phyloP scores from a whole-genome alignment of 2,888 invertebrate species.

The Gibbula magus region DNA sequence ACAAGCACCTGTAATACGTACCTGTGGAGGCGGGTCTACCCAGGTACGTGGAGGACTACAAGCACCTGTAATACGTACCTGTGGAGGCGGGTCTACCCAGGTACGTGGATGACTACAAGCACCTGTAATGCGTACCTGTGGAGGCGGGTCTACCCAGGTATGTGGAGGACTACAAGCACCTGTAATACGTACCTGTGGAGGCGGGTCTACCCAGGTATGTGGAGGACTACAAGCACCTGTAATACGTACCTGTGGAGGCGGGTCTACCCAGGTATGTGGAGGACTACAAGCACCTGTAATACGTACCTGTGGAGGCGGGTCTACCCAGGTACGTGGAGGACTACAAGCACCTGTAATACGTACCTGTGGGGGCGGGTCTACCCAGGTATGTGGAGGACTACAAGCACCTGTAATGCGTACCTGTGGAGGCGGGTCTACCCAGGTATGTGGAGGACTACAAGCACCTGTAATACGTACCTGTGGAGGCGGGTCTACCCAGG shows the following conservation, averaged over 20 bases:
- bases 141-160: constrained; percentile 57
- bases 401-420: no score
- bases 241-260: constrained; percentile 51
- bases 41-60: constrained; percentile 54
- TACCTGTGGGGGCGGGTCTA: constrained; percentile 53
- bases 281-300: no score
- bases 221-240: no score
- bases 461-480: no score
- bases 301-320: constrained; percentile 53
- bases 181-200: constrained; percentile 55
- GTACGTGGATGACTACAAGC: constrained; percentile 55
- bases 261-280: constrained; percentile 57
- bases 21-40: constrained; percentile 55
- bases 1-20: no score
- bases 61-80: no score
- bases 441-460: constrained; percentile 56
- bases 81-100: constrained; percentile 53
- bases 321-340: constrained; percentile 58
- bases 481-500: constrained; percentile 52
- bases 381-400: constrained; percentile 58
- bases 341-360: no score
- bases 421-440: constrained; percentile 52
- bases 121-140: no score
- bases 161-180: constrained; percentile 51
- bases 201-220: constrained; percentile 55